Evolutionary conservation across 2,113 vertebrate genomes (phyloP).

Genomic region (Stictonetta naevosa): DNA sequence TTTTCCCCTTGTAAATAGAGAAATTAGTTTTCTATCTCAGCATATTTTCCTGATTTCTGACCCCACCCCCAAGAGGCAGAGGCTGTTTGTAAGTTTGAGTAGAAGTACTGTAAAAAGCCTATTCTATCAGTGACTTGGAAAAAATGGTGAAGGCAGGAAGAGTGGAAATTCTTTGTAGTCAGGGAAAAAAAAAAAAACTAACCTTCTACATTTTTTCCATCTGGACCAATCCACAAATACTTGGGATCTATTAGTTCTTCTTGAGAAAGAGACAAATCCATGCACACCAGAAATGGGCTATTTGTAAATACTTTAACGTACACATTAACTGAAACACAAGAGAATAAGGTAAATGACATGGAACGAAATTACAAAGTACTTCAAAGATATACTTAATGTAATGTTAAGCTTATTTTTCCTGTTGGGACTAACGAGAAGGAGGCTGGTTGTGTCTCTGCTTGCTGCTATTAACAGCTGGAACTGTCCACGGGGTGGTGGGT

Average conservation of each 20-base stretch:
- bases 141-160: neutral
- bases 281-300: slow-evolving; percentile 74
- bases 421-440: neutral
- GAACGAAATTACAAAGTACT: neutral
- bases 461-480: neutral
- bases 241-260: slow-evolving; percentile 75
- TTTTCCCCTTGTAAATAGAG: neutral
- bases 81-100: neutral
- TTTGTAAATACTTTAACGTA: slow-evolving; percentile 75
- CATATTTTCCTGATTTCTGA: neutral
- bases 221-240: slow-evolving; percentile 78
- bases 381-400: neutral
- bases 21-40: neutral
- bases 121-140: neutral
- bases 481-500: neutral
- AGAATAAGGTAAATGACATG: neutral
- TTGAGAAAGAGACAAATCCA: slow-evolving; percentile 67
- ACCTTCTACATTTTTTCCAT: slow-evolving; percentile 74
- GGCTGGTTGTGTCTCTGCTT: too few species aligned
- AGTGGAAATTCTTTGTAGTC: neutral
- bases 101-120: neutral
- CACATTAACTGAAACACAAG: slow-evolving; percentile 68
- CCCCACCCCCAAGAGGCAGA: neutral
- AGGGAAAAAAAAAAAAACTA: slow-evolving; percentile 12
- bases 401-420: neutral